Conservation (phyloP, 2,797 vertebrate species). For the Anisognathus igniventris region DNA sequence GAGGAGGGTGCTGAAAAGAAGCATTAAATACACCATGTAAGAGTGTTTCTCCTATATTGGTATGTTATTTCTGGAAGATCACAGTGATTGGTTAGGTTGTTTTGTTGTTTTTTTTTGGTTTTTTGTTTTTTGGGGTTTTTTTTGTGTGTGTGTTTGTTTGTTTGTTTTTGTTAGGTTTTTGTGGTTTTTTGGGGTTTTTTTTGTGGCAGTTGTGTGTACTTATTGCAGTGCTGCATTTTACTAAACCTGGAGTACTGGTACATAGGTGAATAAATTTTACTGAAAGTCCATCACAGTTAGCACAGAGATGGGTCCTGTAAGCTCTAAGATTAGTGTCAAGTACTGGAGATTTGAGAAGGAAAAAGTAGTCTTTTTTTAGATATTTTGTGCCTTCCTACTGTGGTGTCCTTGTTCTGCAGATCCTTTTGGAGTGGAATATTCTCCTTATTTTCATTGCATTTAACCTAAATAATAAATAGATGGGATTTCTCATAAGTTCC, state of each 20-base stretch:
- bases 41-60: conserved; percentile 54
- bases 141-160: background rate
- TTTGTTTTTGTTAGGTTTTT: background rate
- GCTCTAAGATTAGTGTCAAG: background rate
- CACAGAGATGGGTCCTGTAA: background rate
- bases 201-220: background rate
- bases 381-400: background rate
- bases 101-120: background rate
- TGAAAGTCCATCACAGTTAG: background rate
- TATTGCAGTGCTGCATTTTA: background rate
- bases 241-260: background rate
- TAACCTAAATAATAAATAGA: background rate
- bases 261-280: background rate
- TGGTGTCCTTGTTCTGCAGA: background rate
- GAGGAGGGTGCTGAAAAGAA: conserved; percentile 58
- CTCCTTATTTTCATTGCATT: background rate
- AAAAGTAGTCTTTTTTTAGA: background rate
- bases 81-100: background rate
- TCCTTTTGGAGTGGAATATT: background rate
- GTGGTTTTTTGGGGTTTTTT: background rate
- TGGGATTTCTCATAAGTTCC: background rate
- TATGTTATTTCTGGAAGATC: conserved; percentile 62
- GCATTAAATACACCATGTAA: conserved; percentile 8
- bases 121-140: too few relatives aligned
- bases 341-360: background rate